Percentiles rank a stretch among this genome's conserved stretches.
These are phyloP conservation scores for Hylyphantes graminicola DNA, from an alignment of 1,140 invertebrate genomes.

Conservation along the genomic window DNA sequence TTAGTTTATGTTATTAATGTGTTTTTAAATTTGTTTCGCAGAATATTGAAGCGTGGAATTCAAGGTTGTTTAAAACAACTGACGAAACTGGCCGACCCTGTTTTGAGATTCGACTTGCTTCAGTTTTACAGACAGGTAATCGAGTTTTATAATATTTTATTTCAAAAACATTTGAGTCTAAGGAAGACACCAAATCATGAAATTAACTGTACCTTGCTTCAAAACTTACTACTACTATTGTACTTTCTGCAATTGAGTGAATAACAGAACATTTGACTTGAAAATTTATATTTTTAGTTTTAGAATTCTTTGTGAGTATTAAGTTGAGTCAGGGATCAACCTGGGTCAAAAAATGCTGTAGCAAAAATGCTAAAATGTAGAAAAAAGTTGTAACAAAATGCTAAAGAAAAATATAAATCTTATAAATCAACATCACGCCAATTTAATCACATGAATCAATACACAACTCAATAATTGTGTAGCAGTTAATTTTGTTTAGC, in stretches of 20 bases:
- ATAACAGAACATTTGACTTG: background rate
- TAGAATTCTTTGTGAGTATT: too few relatives aligned
- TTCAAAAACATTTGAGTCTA: background rate
- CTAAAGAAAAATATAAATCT: too few relatives aligned
- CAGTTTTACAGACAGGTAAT: slow-evolving; percentile 62
- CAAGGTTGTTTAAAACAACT: slow-evolving; percentile 85
- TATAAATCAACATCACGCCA: too few relatives aligned
- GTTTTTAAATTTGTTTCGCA: slow-evolving; percentile 52
- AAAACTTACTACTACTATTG: slow-evolving; percentile 51
- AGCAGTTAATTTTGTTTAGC: too few relatives aligned
- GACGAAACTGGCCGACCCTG: slow-evolving; percentile 67
- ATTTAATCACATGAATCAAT: too few relatives aligned
- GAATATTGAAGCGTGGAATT: slow-evolving; percentile 87
- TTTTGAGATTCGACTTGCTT: slow-evolving; percentile 70
- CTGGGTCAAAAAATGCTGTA: too few relatives aligned
- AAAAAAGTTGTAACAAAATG: too few relatives aligned
- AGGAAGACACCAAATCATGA: background rate
- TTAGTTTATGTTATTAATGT: background rate
- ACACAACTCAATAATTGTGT: too few relatives aligned
- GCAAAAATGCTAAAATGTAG: too few relatives aligned
- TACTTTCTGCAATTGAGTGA: slow-evolving; percentile 62
- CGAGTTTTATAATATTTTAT: background rate
- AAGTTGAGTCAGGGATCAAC: too few relatives aligned
- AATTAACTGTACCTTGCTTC: background rate
- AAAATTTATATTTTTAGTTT: background rate